Conservation (phyloP, 2,113 vertebrate genomes). For the Hyperopisus bebe region DNA sequence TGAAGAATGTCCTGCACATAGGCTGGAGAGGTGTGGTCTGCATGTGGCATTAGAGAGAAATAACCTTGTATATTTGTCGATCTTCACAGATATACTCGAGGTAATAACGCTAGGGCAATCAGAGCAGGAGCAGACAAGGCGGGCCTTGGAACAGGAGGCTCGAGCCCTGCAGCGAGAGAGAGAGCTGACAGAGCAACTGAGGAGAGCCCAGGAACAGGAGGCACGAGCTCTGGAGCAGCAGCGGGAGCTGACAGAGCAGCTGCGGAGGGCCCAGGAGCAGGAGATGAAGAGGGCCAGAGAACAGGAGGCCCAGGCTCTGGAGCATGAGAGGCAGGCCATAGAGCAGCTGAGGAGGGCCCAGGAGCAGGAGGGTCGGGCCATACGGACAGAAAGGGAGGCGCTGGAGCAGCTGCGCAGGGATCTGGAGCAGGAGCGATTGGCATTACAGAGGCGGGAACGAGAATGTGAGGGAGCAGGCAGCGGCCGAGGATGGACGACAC, state of each 20-base stretch:
- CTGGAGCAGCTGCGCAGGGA: not conserved
- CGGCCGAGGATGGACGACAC: not conserved
- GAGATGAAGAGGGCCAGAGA: not conserved
- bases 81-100: not conserved
- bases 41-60: not conserved
- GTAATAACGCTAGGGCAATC: not conserved
- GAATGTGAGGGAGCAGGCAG: not conserved
- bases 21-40: not conserved
- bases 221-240: conserved; percentile 17
- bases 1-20: not conserved
- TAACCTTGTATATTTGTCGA: not conserved
- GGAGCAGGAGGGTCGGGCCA: not conserved
- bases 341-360: conserved; percentile 9
- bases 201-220: conserved; percentile 13
- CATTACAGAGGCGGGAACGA: not conserved
- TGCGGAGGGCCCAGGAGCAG: conserved; percentile 6
- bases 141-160: conserved; percentile 9
- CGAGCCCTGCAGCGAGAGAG: conserved; percentile 9
- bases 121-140: conserved; percentile 4
- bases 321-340: conserved; percentile 3
- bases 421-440: not conserved
- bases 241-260: conserved; percentile 2
- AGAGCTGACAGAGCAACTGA: conserved; percentile 1
- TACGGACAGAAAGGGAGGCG: not conserved
- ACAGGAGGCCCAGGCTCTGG: not conserved